These are phyloP conservation scores for Drosophila pachea DNA, from an alignment of 1,140 invertebrate species.

Conservation along the genomic window DNA sequence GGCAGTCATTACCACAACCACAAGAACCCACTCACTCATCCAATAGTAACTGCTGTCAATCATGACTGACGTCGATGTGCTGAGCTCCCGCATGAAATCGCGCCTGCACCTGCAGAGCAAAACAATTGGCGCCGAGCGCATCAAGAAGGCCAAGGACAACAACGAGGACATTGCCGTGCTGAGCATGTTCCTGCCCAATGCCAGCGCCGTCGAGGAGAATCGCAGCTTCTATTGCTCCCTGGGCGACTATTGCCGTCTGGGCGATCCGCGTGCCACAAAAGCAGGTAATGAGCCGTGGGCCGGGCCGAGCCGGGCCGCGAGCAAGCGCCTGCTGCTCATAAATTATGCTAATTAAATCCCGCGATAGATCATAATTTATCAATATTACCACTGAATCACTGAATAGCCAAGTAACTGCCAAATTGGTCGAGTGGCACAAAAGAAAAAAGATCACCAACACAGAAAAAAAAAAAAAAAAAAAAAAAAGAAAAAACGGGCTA, in stretches of 20 bases:
- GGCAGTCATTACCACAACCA: background rate
- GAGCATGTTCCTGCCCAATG: slow-evolving; percentile 88
- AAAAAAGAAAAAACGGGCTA: background rate
- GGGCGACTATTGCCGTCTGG: slow-evolving; percentile 85
- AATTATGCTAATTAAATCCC: slow-evolving; percentile 56
- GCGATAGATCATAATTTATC: slow-evolving; percentile 74
- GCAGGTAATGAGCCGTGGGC: slow-evolving; percentile 82
- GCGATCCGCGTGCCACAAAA: slow-evolving; percentile 86
- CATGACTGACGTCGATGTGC: slow-evolving; percentile 86
- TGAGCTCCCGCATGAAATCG: slow-evolving; percentile 87
- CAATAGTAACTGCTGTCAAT: slow-evolving; percentile 11
- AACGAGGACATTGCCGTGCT: slow-evolving; percentile 92
- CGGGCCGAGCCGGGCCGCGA: slow-evolving; percentile 79
- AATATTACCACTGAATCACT: slow-evolving; percentile 56
- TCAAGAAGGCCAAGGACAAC: slow-evolving; percentile 86
- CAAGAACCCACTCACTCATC: background rate
- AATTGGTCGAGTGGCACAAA: slow-evolving; percentile 22
- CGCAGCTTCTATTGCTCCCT: slow-evolving; percentile 88
- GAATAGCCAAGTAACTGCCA: slow-evolving; percentile 28
- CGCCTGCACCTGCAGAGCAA: slow-evolving; percentile 86
- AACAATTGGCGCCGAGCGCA: slow-evolving; percentile 87
- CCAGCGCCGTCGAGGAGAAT: slow-evolving; percentile 84
- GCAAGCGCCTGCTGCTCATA: slow-evolving; percentile 24
- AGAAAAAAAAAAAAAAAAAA: slow-evolving; percentile 46
- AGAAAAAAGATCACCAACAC: no score